Evolutionary conservation across 2,888 invertebrate genomes (phyloP).

Genomic region (Tineola bisselliella): DNA sequence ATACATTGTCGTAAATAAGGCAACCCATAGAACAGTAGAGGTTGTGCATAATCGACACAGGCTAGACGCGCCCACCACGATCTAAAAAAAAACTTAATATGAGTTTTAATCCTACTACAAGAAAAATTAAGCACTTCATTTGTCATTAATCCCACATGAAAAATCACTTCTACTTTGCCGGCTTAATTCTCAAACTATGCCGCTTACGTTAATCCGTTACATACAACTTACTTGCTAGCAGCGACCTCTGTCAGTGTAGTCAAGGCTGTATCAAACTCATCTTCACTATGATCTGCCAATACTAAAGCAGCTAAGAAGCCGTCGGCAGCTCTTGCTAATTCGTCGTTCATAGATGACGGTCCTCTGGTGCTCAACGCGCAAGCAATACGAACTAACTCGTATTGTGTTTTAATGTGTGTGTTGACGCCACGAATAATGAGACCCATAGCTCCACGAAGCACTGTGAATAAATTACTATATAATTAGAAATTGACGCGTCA

Average conservation of each 20-base stretch:
- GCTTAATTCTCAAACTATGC: too few relatives aligned
- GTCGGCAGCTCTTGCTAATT: conserved; percentile 74
- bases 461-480: conserved; percentile 21
- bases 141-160: too few relatives aligned
- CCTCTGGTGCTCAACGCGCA: conserved; percentile 79
- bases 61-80: conserved; percentile 78
- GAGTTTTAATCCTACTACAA: background rate
- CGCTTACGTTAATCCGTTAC: too few relatives aligned
- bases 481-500: too few relatives aligned
- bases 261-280: conserved; percentile 69
- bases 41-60: conserved; percentile 75
- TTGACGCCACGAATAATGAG: conserved; percentile 44
- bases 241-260: conserved; percentile 60
- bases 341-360: conserved; percentile 74
- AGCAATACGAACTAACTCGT: conserved; percentile 69
- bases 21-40: conserved; percentile 78
- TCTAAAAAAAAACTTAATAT: conserved; percentile 21
- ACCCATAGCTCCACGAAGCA: conserved; percentile 47
- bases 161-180: background rate
- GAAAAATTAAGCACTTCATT: too few relatives aligned
- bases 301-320: conserved; percentile 75
- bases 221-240: conserved; percentile 18
- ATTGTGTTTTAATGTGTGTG: conserved; percentile 64
- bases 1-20: conserved; percentile 63
- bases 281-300: conserved; percentile 67